Conservation (phyloP, 2,113 vertebrate species). For the Myotis yumanensis region DNA sequence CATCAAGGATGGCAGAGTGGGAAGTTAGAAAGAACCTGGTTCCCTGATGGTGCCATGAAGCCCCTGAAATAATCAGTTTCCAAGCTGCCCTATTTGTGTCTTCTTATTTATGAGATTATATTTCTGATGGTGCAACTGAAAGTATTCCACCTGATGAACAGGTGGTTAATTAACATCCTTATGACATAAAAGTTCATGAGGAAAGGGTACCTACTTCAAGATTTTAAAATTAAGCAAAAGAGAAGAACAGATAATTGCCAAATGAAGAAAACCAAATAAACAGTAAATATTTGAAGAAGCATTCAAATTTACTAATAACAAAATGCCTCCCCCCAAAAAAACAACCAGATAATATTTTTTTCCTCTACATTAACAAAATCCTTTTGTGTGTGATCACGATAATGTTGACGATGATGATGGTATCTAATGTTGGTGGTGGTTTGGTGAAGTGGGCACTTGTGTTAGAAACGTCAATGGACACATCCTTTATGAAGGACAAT, state of each 20-base stretch:
- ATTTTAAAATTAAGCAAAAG: slow-evolving; percentile 33
- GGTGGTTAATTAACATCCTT: slow-evolving; percentile 58
- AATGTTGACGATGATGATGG: not conserved
- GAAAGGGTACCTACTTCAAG: slow-evolving; percentile 34
- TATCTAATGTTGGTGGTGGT: not conserved
- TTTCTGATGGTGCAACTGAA: slow-evolving; percentile 31
- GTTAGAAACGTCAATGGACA: not conserved
- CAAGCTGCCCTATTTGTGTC: not conserved
- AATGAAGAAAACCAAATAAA: slow-evolving; percentile 28
- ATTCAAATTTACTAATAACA: not conserved
- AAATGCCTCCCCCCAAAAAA: not conserved
- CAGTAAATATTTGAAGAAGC: not conserved
- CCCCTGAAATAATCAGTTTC: not conserved
- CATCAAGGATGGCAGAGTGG: too few relatives aligned
- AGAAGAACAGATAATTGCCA: slow-evolving; percentile 35
- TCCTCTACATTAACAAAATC: not conserved
- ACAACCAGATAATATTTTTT: not conserved
- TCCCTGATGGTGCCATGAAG: not conserved
- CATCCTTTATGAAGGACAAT: not conserved
- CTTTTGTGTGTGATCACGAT: not conserved
- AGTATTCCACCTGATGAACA: slow-evolving; percentile 49
- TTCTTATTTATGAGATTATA: slow-evolving; percentile 9
- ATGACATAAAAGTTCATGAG: slow-evolving; percentile 45
- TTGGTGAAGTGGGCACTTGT: not conserved
- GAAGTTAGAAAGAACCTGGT: too few relatives aligned